Conservation (phyloP, 1,140 invertebrate genomes). For the Coptotermes formosanus region DNA sequence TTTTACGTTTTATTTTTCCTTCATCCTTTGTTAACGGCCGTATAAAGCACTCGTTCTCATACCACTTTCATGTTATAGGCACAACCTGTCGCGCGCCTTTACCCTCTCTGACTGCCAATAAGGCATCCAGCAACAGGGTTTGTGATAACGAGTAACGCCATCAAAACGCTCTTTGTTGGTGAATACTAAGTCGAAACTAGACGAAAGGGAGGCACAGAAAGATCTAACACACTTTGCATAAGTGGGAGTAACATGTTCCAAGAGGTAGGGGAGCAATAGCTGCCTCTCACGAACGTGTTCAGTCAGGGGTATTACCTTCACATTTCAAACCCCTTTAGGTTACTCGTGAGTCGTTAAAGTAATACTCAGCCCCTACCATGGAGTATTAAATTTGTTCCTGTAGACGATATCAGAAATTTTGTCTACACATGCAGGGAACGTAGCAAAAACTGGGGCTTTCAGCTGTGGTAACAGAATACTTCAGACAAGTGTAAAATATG, state of each 20-base stretch:
- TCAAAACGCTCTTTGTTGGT: conserved; percentile 10
- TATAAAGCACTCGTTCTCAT: too few species aligned
- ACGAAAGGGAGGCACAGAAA: background rate
- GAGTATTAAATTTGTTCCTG: background rate
- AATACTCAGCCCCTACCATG: background rate
- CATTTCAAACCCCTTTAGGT: background rate
- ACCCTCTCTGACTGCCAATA: background rate
- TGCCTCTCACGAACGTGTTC: background rate
- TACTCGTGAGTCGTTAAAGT: background rate
- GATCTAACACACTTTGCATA: background rate
- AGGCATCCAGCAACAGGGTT: background rate
- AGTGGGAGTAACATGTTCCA: background rate
- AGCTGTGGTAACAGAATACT: too few species aligned
- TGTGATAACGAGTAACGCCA: background rate
- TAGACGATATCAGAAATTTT: background rate
- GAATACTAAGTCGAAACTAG: background rate
- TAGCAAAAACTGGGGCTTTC: too few species aligned
- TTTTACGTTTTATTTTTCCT: too few species aligned
- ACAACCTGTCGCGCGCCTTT: background rate
- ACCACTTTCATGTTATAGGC: background rate
- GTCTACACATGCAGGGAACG: too few species aligned
- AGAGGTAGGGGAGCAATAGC: background rate
- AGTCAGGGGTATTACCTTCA: background rate
- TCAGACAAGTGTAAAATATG: too few species aligned
- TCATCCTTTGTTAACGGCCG: too few species aligned